A percentile compares a stretch with the other conserved stretches of the same genome.
phyloP scores from a whole-genome alignment of 2,888 invertebrate genomes.

The Rapana venosa region DNA sequence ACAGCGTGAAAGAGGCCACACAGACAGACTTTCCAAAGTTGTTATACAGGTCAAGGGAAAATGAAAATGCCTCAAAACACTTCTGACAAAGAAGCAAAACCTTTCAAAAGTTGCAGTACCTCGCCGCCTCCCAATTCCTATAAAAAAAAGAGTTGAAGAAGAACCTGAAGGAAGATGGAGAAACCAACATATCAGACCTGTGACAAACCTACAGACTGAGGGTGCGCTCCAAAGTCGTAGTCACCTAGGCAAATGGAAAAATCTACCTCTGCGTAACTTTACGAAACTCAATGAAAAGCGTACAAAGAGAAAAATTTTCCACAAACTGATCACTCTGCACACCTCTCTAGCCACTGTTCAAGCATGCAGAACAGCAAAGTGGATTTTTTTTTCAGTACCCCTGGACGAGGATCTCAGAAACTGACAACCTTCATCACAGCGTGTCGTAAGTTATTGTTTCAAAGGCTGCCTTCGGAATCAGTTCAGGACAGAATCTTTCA shows the following conservation, averaged over 20 bases:
- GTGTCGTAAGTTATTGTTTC: conserved; percentile 9
- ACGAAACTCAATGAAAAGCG: conserved; percentile 10
- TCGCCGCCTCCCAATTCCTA: conserved; percentile 10
- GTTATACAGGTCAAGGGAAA: no score
- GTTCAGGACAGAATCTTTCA: conserved; percentile 35
- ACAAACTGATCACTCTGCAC: conserved; percentile 10
- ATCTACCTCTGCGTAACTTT: background rate
- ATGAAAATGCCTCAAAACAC: no score
- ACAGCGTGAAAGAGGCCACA: no score
- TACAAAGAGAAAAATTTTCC: conserved; percentile 32
- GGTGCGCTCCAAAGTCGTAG: background rate
- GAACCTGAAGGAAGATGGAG: conserved; percentile 19
- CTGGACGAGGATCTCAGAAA: conserved; percentile 29
- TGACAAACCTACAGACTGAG: conserved; percentile 22
- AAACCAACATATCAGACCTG: conserved; percentile 3
- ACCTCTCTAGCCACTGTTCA: background rate
- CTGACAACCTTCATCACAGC: conserved; percentile 32
- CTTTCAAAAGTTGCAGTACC: conserved; percentile 28
- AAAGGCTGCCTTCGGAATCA: conserved; percentile 17
- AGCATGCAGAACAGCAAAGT: conserved; percentile 20
- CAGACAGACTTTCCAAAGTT: no score
- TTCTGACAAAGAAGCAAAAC: background rate
- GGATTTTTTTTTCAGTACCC: background rate
- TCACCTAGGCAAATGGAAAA: background rate
- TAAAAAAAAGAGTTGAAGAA: conserved; percentile 17